Conservation (phyloP, 2,113 vertebrate species). For the Zingel zingel region DNA sequence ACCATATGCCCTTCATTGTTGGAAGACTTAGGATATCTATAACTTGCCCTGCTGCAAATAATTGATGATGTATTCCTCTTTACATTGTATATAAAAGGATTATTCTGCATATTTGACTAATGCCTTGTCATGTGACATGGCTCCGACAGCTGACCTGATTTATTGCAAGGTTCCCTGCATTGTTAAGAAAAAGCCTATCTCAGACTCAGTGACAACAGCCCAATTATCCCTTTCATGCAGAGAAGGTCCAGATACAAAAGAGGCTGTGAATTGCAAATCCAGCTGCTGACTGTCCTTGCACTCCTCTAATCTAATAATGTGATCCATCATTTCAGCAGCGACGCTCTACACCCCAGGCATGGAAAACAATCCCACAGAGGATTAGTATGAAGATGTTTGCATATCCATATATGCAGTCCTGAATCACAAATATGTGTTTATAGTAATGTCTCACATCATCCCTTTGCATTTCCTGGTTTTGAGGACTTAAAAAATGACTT, state of each 20-base stretch:
- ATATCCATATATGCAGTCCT: constrained; percentile 50
- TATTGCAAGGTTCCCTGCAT: constrained; percentile 71
- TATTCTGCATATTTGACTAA: constrained; percentile 70
- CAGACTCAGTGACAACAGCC: constrained; percentile 72
- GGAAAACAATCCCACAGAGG: constrained; percentile 64
- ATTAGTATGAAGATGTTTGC: constrained; percentile 74
- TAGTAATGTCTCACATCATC: neutral
- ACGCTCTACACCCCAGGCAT: constrained; percentile 53
- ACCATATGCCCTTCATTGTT: constrained; percentile 63
- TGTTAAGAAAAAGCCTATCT: constrained; percentile 71
- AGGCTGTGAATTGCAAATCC: constrained; percentile 79
- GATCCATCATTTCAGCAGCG: constrained; percentile 77
- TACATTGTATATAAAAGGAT: constrained; percentile 59
- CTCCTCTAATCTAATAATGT: constrained; percentile 78
- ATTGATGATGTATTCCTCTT: constrained; percentile 65
- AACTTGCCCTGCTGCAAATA: constrained; percentile 33
- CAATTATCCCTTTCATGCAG: constrained; percentile 79
- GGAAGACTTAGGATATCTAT: constrained; percentile 38
- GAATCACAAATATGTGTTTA: constrained; percentile 17
- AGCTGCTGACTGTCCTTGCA: constrained; percentile 61
- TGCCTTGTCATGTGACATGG: constrained; percentile 69
- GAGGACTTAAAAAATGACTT: neutral
- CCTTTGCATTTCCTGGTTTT: neutral
- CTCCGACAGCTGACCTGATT: constrained; percentile 77
- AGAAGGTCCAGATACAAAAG: constrained; percentile 69